Conservation (phyloP, 1,140 invertebrate genomes). For the Thaumetopoea pityocampa region DNA sequence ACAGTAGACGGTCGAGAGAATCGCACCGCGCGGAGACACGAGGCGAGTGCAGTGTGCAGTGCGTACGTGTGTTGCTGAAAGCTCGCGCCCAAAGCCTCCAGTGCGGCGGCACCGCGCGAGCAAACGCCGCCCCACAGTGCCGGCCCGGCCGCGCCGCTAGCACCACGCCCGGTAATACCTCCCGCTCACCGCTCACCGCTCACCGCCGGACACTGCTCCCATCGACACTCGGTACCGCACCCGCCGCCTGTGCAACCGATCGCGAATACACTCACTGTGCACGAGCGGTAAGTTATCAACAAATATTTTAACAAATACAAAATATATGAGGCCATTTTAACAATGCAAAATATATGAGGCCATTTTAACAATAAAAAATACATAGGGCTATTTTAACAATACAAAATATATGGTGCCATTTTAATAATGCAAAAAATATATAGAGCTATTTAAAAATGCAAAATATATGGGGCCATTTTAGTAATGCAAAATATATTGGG, state of each 20-base stretch:
- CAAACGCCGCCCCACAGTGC: constrained; percentile 63
- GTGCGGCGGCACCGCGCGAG: constrained; percentile 56
- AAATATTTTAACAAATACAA: background rate
- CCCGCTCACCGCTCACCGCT: constrained; percentile 28
- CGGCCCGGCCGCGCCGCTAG: constrained; percentile 69
- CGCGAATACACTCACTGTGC: constrained; percentile 21
- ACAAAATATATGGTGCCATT: no score
- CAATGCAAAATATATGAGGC: background rate
- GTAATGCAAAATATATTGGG: background rate
- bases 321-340: background rate
- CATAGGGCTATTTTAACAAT: background rate
- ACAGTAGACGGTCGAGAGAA: constrained; percentile 71
- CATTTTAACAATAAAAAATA: background rate
- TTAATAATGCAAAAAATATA: background rate
- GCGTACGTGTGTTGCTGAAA: constrained; percentile 73
- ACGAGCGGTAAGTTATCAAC: constrained; percentile 27
- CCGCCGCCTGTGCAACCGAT: constrained; percentile 20
- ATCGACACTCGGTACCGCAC: constrained; percentile 29
- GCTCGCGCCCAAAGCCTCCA: constrained; percentile 69
- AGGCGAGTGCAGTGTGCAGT: constrained; percentile 74
- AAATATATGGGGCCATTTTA: background rate
- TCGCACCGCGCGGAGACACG: constrained; percentile 64
- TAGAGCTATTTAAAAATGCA: background rate
- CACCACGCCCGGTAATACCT: constrained; percentile 48
- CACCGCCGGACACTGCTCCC: constrained; percentile 58